These are phyloP conservation scores for Eristalinus sepulchralis DNA, from an alignment of 2,888 invertebrate genomes.

Conservation along the genomic window DNA sequence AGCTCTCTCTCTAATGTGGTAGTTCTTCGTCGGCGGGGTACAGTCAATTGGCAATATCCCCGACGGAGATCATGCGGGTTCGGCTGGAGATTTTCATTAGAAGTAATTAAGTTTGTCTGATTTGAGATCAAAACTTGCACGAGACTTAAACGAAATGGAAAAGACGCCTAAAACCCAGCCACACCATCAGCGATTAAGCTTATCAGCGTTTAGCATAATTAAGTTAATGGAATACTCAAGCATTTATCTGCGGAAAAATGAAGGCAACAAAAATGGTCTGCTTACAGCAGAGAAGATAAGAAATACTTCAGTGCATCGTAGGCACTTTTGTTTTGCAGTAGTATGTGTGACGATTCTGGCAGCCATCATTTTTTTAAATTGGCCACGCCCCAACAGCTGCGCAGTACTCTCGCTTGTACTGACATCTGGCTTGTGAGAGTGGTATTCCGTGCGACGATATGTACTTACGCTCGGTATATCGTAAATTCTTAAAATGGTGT, in stretches of 20 bases:
- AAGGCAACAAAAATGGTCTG: neutral
- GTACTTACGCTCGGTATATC: constrained; percentile 12
- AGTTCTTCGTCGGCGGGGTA: neutral
- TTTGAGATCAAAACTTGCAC: neutral
- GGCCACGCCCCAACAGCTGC: constrained; percentile 65
- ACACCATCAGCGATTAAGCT: constrained; percentile 33
- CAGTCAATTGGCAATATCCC: constrained; percentile 1
- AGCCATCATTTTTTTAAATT: constrained; percentile 69
- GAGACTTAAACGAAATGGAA: neutral
- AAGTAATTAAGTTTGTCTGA: neutral
- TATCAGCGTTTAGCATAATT: constrained; percentile 44
- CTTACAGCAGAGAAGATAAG: neutral
- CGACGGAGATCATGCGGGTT: constrained; percentile 10
- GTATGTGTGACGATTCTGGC: constrained; percentile 40
- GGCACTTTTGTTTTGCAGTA: neutral
- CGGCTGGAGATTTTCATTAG: neutral
- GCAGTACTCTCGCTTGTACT: neutral
- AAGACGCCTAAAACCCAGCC: constrained; percentile 1
- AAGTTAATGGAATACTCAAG: constrained; percentile 46
- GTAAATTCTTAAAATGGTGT: neutral
- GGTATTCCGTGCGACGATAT: no score
- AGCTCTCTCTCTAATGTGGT: neutral
- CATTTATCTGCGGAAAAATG: constrained; percentile 15
- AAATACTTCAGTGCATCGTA: neutral
- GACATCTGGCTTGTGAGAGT: constrained; percentile 11